Evolutionary conservation across 2,888 invertebrate genomes (phyloP), one percentile per base, ranked within the genome.

Genomic region (Pseudoips prasinana): DNA sequence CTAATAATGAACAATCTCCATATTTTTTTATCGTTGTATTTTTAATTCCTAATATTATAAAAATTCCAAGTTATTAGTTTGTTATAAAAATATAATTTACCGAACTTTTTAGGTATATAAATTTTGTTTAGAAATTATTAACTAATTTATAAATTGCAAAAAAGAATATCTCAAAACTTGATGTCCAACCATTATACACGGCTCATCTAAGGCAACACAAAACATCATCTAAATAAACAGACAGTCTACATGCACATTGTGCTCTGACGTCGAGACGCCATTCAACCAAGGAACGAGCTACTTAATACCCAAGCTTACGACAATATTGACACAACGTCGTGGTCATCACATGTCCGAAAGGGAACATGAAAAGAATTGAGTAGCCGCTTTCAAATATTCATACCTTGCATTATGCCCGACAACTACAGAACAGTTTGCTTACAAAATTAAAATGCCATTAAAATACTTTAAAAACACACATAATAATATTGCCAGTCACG

Each of bases 281-380:
- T 86, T 84, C 85, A 86, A 49, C 47, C 49, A 25, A 39, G 65
- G 65, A 70, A 73, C 71, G 77, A 84, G 85, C 85, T 84, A 86
- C 83, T 86, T 81, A 85, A 82, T 81, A 73, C 74, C 71, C 53
- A 49, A 65, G 74, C 70, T 64, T 62, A 70, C 51, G 86, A 67
- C 71, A 87, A 86, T 76, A 83, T 86, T 86, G 80, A 76, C 82
- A 59, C 62, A 55, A 57, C 57, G 51, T 44, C 64, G 70, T 86
- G 87, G 87, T 86, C 87, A 87, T 73, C 73, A 59, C 62, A 60
- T 74, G 85, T 78, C 86, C 82, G 68, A 74, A 64, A 69, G 72
- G 71, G 71, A 58, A 53, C 51, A 63, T 69, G 69, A 68, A 73
- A 66, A 65, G 67, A 65, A 49, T 48, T 45, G 58, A 64, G 61